Conservation (phyloP, 2,888 invertebrate species). For the Pharmacophagus antenor region DNA sequence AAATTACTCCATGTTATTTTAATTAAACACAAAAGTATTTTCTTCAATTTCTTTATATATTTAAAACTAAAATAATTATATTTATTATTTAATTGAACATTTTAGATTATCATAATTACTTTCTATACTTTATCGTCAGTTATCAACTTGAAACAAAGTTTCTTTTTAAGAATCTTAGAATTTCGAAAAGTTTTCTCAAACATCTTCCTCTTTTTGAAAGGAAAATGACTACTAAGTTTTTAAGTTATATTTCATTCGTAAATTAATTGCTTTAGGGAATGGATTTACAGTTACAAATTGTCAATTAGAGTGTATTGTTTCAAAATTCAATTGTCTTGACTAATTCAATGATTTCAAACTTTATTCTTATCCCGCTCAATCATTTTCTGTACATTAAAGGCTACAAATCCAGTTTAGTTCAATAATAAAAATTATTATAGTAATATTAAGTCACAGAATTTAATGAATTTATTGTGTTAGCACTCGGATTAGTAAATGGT, state of each 20-base stretch:
- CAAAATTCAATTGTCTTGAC: slow-evolving; percentile 2
- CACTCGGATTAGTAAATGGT: neutral
- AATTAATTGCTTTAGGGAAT: neutral
- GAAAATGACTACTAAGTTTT: neutral
- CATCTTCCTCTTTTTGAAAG: neutral
- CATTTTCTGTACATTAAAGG: neutral
- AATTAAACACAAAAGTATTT: too few relatives aligned
- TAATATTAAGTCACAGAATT: neutral
- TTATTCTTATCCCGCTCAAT: neutral
- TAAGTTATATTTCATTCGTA: neutral
- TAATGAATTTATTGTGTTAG: too few relatives aligned
- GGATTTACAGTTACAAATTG: neutral
- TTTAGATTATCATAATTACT: neutral
- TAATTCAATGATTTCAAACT: slow-evolving; percentile 1
- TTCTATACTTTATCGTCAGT: neutral
- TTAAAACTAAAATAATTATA: too few relatives aligned
- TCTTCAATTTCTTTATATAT: too few relatives aligned
- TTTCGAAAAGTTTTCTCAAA: neutral
- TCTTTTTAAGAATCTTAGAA: neutral
- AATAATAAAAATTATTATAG: too few relatives aligned
- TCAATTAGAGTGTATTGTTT: neutral
- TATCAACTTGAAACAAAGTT: slow-evolving; percentile 2
- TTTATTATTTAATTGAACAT: too few relatives aligned
- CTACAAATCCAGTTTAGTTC: too few relatives aligned
- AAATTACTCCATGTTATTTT: too few relatives aligned